Conservation (phyloP, 1,140 invertebrate genomes). For the Lepidurus couesii region DNA sequence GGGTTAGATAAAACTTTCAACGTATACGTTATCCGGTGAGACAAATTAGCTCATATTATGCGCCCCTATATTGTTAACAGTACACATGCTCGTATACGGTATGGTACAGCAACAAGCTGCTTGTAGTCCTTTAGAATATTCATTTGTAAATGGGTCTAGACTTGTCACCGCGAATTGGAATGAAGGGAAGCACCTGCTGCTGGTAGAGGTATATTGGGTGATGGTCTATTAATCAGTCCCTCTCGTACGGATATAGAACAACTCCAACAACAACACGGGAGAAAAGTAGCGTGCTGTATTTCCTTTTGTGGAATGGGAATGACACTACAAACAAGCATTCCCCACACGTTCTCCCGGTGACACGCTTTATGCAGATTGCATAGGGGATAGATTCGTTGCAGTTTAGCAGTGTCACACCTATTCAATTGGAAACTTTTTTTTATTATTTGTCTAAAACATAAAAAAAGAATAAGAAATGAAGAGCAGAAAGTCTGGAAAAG, state of each 20-base stretch:
- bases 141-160: not conserved
- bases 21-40: not conserved
- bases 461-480: not conserved
- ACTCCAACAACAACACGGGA: not conserved
- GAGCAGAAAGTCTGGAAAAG: not conserved
- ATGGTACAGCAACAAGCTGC: not conserved
- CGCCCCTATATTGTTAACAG: not conserved
- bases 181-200: not conserved
- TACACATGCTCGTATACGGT: not conserved
- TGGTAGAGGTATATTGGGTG: not conserved
- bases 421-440: not conserved
- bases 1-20: not conserved
- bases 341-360: not conserved
- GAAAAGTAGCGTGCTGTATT: not conserved
- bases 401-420: not conserved
- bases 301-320: not conserved
- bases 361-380: slow-evolving; percentile 10
- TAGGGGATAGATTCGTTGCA: not conserved
- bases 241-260: not conserved
- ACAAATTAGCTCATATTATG: slow-evolving; percentile 2
- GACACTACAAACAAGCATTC: not conserved
- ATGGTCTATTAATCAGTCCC: slow-evolving; percentile 22
- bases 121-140: not conserved
- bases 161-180: not conserved
- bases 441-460: not conserved